Evolutionary conservation across 2,888 invertebrate genomes (phyloP).

Genomic region (Drosophila koepferae): DNA sequence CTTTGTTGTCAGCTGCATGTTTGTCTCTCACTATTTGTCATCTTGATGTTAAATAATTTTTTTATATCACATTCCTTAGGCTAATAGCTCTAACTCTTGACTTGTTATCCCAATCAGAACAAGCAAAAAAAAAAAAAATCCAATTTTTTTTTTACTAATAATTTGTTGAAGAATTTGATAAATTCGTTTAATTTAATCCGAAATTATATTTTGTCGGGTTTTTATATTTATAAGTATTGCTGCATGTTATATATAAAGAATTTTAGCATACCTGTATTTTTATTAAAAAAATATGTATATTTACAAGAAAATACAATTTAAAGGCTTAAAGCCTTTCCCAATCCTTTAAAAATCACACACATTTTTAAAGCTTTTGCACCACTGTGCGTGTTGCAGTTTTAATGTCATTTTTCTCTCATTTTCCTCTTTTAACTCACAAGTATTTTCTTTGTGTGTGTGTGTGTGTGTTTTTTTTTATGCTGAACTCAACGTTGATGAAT

Average conservation of each 20-base stretch:
- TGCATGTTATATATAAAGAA: no score
- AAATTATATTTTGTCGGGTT: no score
- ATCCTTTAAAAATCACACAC: neutral
- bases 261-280: no score
- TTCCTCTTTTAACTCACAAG: constrained; percentile 4
- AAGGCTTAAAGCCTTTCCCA: neutral
- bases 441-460: neutral
- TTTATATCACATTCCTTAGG: neutral
- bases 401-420: constrained; percentile 14
- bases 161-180: no score
- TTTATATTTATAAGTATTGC: no score
- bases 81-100: neutral
- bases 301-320: no score
- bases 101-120: neutral
- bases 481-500: constrained; percentile 52
- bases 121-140: no score
- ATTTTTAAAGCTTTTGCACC: neutral
- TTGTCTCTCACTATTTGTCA: neutral
- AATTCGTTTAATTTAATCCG: no score
- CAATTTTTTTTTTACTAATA: no score
- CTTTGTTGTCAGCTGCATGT: neutral
- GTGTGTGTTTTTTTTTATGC: constrained; percentile 18
- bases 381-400: constrained; percentile 34
- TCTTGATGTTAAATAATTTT: neutral
- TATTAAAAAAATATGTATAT: no score